Evolutionary conservation across 2,113 vertebrate genomes (phyloP), one percentile per base, ranked within the genome.

Genomic region (Choloepus hoffmanni): DNA sequence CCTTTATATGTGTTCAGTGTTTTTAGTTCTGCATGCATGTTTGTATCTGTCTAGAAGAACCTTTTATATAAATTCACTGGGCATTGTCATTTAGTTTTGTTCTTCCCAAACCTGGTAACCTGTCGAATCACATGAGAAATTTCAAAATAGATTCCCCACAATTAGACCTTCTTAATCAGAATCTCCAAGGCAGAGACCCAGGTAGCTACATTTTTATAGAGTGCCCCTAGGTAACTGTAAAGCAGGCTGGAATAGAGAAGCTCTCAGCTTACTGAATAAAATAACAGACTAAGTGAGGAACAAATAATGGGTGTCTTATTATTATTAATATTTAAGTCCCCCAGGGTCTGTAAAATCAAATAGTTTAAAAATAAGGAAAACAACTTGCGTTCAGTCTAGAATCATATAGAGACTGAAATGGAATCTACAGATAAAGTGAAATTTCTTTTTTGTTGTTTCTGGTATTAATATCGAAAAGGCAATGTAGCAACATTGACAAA

Each of bases 351-450:
- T 85, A 74, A 77, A 89, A 82, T 94, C 12, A 93, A 92, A n/a
- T 67, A 40, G 62, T 78, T 94, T 67, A n/a, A 82, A 87, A 87
- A 90, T 77, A 86, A 76, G 15, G 45, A 55, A 92, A 95, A 30
- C 62, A 45, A 9, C 5, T 43, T 78, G 16, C 14, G 40, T 88
- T 92, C 43, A 68, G n/a, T 16, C 48, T 89, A 15, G 77, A 92
- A 65, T 83, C 48, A 30, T 19, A 16, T 14, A 77, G 26, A 62
- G 53, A 43, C 78, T 78, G 45, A 89, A 91, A 55, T 19, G 45
- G 24, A 82, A 36, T 23, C 50, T 81, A 81, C 14, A 12, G 36
- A 24, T 94, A 13, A 58, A 70, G 18, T 88, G 15, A 28, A 70
- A 45, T 76, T 90, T 63, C 15, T 43, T 21, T 53, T 13, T 72